Evolutionary conservation across 2,888 invertebrate genomes (phyloP).

Genomic region (Pristionchus japonicus): DNA sequence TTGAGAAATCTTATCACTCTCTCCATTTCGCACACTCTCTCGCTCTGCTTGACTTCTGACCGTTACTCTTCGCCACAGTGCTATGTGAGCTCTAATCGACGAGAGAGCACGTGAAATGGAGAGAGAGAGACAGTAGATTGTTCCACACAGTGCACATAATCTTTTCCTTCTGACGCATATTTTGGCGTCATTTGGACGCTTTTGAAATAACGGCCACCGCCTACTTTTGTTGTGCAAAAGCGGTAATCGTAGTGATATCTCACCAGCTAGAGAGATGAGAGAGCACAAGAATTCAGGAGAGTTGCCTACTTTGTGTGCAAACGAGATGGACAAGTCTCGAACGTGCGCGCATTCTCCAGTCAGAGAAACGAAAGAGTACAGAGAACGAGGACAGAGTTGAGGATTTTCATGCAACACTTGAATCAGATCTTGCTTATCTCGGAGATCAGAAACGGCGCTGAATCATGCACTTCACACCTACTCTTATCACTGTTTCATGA

Average conservation of each 20-base stretch:
- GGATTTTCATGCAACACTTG: not conserved
- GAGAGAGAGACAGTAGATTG: not conserved
- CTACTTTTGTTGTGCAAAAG: not conserved
- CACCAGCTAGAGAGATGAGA: not conserved
- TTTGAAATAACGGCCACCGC: not conserved
- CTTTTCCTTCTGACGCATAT: not conserved
- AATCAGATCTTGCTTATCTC: not conserved
- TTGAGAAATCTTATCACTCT: not conserved
- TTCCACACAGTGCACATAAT: not conserved
- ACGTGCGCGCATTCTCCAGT: not conserved
- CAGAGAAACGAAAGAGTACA: not conserved
- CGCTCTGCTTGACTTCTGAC: too few species aligned
- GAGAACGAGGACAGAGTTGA: not conserved
- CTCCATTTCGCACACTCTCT: not conserved
- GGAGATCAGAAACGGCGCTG: not conserved
- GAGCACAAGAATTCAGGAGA: too few species aligned
- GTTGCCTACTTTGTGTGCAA: not conserved
- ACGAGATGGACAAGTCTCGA: not conserved
- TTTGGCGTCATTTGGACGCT: not conserved
- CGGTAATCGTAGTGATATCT: not conserved
- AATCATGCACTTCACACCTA: not conserved
- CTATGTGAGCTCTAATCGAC: not conserved
- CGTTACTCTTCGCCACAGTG: too few species aligned
- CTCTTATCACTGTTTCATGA: not conserved
- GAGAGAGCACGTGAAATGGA: too few species aligned